Evolutionary conservation across 37 sponge, comb jelly and placozoan species (phyloP), one percentile per base, ranked within the genome.

Genomic region (Haliclona indistincta): DNA sequence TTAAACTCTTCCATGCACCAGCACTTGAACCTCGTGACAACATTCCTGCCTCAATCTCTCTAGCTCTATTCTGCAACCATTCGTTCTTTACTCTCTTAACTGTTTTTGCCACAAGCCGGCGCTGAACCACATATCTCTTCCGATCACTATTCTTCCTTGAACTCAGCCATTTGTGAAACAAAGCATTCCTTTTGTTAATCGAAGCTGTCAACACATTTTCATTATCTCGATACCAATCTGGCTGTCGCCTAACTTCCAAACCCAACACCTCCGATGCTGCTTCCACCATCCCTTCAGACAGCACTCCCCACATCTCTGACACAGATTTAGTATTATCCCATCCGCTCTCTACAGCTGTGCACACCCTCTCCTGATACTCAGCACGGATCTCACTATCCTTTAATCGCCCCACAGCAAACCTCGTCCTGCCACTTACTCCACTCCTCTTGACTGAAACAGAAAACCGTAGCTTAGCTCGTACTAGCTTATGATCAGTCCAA

Each of bases 221-320:
- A 13, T 22, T 17, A 30, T 73, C 60, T 15, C 17, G 6, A 32
- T 54, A 73, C 74, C 74, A 73, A 32, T 75, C 75, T 62, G 75
- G 75, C 17, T 73, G 74, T 34, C 45, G 6, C 23, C 63, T 54
- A 23, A 3, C 28, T 6, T 15, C 58, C 47, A 15, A 8, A 15
- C 75, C 75, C 11, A 60, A 43, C 43, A 41, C 30, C 11, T 10
- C 20, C 29, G 20, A 15, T 39, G 42, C 36, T 13, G 32, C 63
- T 23, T 61, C 63, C 8, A 28, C 32, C 38, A 67, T 26, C 6
- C 34, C 68, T n/a, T 15, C 38, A 13, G 37, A 10, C 6, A 67
- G 5, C 10, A 20, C 32, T 20, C 28, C 40, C 68, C 68, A 67
- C 40, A 30, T 67, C 41, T 37, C 38, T 38, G 10, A 32, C 22